These are phyloP conservation scores for Nasonia oneida DNA, from an alignment of 2,888 invertebrate genomes.

Conservation along the genomic window DNA sequence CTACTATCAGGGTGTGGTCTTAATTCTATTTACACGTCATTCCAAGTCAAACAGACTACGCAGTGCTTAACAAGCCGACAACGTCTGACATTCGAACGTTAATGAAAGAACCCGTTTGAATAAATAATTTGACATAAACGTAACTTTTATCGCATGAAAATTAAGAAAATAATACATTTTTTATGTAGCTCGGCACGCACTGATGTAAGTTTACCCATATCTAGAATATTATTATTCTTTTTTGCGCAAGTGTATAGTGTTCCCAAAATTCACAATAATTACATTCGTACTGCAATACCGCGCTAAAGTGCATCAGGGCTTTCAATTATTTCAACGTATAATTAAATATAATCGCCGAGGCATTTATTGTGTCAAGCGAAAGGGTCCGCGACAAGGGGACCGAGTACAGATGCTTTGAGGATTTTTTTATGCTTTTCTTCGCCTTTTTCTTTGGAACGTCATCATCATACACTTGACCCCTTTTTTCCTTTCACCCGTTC, in stretches of 20 bases:
- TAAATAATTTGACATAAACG: not conserved
- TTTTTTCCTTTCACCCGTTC: constrained; percentile 16
- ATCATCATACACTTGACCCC: constrained; percentile 22
- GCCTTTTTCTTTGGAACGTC: not conserved
- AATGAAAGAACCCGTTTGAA: not conserved
- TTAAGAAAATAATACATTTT: not conserved
- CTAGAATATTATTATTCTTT: not conserved
- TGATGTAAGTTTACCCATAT: not conserved
- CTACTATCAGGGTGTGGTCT: too few relatives aligned
- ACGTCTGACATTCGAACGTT: not conserved
- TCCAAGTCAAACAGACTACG: too few relatives aligned
- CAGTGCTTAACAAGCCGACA: too few relatives aligned
- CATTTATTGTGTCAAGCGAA: constrained; percentile 8
- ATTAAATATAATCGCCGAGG: constrained; percentile 29
- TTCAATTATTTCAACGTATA: constrained; percentile 39
- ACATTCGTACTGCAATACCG: not conserved
- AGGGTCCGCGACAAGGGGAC: not conserved
- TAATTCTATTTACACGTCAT: not conserved
- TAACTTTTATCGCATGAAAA: not conserved
- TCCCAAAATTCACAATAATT: constrained; percentile 2
- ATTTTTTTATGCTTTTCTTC: not conserved
- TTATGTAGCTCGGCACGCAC: not conserved
- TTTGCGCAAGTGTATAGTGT: not conserved
- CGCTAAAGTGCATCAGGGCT: not conserved
- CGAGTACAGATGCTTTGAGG: not conserved